Evolutionary conservation across 2,888 invertebrate genomes (phyloP), one percentile per base, ranked within the genome.

Genomic region (Entomobrya multifasciata): DNA sequence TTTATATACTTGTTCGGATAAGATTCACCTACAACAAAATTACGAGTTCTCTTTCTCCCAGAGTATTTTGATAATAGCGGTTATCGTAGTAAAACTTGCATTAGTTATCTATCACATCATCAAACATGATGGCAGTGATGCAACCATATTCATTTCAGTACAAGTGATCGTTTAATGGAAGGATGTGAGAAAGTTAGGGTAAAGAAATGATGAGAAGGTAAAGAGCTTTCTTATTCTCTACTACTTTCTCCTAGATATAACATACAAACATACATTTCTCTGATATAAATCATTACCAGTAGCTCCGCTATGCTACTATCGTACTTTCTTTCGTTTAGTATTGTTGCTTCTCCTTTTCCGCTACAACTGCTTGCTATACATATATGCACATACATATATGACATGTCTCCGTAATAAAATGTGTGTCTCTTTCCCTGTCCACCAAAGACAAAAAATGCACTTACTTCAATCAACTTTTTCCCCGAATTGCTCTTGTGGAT

Each of bases 141-240:
- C n/a, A n/a, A n/a, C n/a, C n/a, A n/a, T n/a, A n/a, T n/a, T n/a
- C n/a, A n/a, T n/a, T n/a, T n/a, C n/a, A n/a, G n/a, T n/a, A n/a
- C n/a, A n/a, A n/a, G n/a, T n/a, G n/a, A n/a, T n/a, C n/a, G n/a
- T n/a, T n/a, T n/a, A n/a, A n/a, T 47, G 44, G 70, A 47, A 70
- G 47, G 70, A 70, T n/a, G 70, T 70, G 70, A 47, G 70, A 70
- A 70, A 70, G 67, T 41, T 44, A 44, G 67, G 44, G 70, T 70
- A 47, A 47, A 44, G n/a, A 70, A 11, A 47, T 17, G 47, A 55
- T 17, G 20, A 70, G 70, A 25, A 47, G 47, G n/a, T 47, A n/a
- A n/a, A n/a, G n/a, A n/a, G n/a, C 44, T 13, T 44, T 41, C 44
- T 67, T 22, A 22, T 15, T 67, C 67, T 70, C 47, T 70, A 25